A percentile compares a stretch with the other conserved stretches of the same genome.
phyloP scores from a whole-genome alignment of 64 coral and sea anemone species.

The Anthopleura sola region DNA sequence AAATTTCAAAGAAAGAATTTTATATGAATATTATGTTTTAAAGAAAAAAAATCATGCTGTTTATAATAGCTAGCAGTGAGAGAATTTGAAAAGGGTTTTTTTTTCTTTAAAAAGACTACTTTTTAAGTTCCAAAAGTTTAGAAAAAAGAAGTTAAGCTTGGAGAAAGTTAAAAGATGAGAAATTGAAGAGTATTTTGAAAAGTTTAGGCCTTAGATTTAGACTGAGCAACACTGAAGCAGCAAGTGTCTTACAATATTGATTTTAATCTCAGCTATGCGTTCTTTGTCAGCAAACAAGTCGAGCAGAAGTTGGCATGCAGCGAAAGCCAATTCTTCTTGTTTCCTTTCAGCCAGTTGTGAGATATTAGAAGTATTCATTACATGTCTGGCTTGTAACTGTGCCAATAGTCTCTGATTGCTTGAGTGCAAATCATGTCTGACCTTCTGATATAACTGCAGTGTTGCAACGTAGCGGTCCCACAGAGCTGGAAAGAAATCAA shows the following conservation, averaged over 20 bases:
- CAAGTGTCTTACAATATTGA: slow-evolving; percentile 9
- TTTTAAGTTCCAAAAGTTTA: background rate
- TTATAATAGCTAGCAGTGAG: too few species aligned
- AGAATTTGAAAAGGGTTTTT: too few species aligned
- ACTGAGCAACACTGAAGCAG: background rate
- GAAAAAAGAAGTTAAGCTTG: background rate
- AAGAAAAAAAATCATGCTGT: too few species aligned
- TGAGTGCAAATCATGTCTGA: slow-evolving; percentile 87
- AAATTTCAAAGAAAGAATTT: too few species aligned
- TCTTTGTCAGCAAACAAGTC: slow-evolving; percentile 29
- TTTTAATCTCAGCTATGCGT: slow-evolving; percentile 16
- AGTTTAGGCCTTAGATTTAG: background rate
- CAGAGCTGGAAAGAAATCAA: slow-evolving; percentile 35
- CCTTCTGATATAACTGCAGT: slow-evolving; percentile 89
- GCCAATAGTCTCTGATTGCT: slow-evolving; percentile 92
- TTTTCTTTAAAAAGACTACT: too few species aligned
- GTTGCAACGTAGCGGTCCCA: slow-evolving; percentile 76
- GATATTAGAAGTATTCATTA: slow-evolving; percentile 63
- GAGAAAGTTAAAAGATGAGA: background rate
- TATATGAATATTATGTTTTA: too few species aligned
- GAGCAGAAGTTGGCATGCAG: slow-evolving; percentile 1
- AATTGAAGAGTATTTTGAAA: background rate
- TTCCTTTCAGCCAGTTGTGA: slow-evolving; percentile 41
- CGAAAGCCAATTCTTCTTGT: slow-evolving; percentile 41
- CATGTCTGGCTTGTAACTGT: slow-evolving; percentile 94